These are phyloP conservation scores for Drosophila phalerata DNA, from an alignment of 2,888 invertebrate species.

Conservation along the genomic window DNA sequence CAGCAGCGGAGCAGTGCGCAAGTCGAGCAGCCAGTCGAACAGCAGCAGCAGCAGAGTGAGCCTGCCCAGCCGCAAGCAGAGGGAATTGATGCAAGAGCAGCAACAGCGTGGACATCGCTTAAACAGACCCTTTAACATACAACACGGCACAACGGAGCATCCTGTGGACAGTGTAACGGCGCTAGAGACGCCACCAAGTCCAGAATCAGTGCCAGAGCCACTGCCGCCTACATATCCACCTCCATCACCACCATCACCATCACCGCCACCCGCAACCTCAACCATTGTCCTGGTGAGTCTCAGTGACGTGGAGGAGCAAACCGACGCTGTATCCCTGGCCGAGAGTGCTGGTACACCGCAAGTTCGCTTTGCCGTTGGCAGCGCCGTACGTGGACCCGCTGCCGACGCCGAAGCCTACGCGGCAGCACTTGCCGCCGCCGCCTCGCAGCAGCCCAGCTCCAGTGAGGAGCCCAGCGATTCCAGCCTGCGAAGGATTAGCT, in stretches of 20 bases:
- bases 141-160: constrained; percentile 54
- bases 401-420: constrained; percentile 55
- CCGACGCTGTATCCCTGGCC: constrained; percentile 74
- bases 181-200: constrained; percentile 48
- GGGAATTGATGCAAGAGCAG: constrained; percentile 27
- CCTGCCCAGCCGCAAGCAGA: constrained; percentile 8
- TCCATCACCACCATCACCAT: constrained; percentile 25
- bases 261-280: constrained; percentile 38
- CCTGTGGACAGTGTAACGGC: constrained; percentile 37
- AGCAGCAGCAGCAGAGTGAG: constrained; percentile 22
- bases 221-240: constrained; percentile 44
- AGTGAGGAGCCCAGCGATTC: constrained; percentile 84
- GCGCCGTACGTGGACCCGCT: constrained; percentile 78
- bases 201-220: constrained; percentile 11
- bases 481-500: constrained; percentile 86
- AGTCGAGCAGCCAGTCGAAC: constrained; percentile 48
- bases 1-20: constrained; percentile 63
- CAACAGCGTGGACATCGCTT: constrained; percentile 83
- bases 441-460: constrained; percentile 69
- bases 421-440: constrained; percentile 53
- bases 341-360: constrained; percentile 73
- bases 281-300: constrained; percentile 41
- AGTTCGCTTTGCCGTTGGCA: constrained; percentile 84
- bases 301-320: constrained; percentile 64
- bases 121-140: constrained; percentile 62